Base-by-base conservation (phyloP, 2,797 vertebrate species). In the Mormyrus hasselquistii region DNA sequence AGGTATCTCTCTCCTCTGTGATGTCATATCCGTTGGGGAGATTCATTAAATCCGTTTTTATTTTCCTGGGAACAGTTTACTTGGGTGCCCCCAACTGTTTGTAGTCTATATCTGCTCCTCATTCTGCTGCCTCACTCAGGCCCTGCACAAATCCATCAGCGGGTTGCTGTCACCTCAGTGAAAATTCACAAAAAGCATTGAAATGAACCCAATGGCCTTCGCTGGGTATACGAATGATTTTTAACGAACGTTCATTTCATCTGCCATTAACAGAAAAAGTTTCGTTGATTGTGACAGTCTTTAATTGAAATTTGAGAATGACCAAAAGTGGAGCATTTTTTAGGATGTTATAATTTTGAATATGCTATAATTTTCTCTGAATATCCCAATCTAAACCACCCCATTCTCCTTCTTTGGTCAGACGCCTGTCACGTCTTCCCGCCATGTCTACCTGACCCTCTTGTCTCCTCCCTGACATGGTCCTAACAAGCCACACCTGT, bases 51-150 rank as follows among this genome's bases (percentile, higher is more conserved):
- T 69, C 7, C 19, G 47, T 82, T 89, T 4, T 91, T 59, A 47
- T 91, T 90, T 69, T 83, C 86, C 90, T 88, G 86, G 91, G 90
- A 19, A 90, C 57, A 90, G 89, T 92, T 90, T 53, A 89, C 82
- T 89, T 49, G 91, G 88, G 90, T 89, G 55, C 91, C 90, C 90
- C 88, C 50, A 73, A 88, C 91, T 87, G 87, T 89, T 91, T 89
- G 25, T 29, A 29, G 25, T 29, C 25, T 29, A 29, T 29, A 29
- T 29, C 25, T 29, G 25, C 25, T 29, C 25, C 25, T 29, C 25
- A 29, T 29, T 29, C 25, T 29, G 25, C 25, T 29, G 25, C 25
- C 25, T 29, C 25, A 29, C 25, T 29, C 25, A 29, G 25, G 25
- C 25, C 25, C 25, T 29, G 25, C 25, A 29, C 25, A 29, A 25